Conservation (phyloP, 2,888 invertebrate genomes). For the Zelleria hepariella region DNA sequence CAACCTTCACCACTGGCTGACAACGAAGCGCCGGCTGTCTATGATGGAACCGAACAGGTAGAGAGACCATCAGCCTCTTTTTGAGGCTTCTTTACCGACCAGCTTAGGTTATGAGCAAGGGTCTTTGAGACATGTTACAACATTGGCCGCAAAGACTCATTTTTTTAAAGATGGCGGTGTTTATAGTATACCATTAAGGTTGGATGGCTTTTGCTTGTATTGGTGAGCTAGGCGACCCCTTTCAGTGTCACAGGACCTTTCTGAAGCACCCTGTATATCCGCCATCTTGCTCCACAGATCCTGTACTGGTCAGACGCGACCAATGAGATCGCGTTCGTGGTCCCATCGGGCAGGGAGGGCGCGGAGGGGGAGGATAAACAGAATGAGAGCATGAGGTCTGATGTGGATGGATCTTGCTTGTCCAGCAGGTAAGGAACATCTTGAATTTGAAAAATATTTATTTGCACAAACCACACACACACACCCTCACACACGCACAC, state of each 20-base stretch:
- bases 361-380: slow-evolving; percentile 30
- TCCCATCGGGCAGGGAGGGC: slow-evolving; percentile 75
- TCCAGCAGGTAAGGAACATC: slow-evolving; percentile 37
- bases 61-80: neutral
- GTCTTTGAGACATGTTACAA: no score
- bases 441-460: neutral
- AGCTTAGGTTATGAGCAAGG: no score
- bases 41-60: slow-evolving; percentile 84
- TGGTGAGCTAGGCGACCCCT: no score
- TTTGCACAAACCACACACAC: no score
- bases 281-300: slow-evolving; percentile 47
- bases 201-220: no score
- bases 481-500: no score
- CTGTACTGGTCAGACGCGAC: slow-evolving; percentile 97
- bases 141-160: no score
- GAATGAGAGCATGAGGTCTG: slow-evolving; percentile 51
- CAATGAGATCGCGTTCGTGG: slow-evolving; percentile 95
- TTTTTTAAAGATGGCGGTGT: no score
- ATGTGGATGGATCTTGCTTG: slow-evolving; percentile 62
- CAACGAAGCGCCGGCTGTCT: slow-evolving; percentile 74
- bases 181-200: no score
- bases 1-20: slow-evolving; percentile 24
- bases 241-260: no score
- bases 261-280: no score
- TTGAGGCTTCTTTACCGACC: neutral